Evolutionary conservation across 2,113 vertebrate species (phyloP).

Genomic region (Eulemur rufifrons): DNA sequence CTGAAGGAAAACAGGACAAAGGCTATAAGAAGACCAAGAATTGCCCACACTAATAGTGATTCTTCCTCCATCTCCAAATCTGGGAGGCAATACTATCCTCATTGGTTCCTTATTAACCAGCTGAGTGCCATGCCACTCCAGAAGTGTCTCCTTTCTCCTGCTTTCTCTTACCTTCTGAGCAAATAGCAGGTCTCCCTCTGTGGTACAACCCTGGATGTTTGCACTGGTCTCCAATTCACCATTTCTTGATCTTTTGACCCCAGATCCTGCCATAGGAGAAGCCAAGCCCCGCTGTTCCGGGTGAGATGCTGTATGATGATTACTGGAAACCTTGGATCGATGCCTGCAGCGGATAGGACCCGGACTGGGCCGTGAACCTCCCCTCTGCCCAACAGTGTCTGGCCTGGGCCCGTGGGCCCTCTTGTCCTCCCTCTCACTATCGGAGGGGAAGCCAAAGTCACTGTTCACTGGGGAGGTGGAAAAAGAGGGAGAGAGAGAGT

Average conservation of each 20-base stretch:
- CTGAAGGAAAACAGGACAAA: constrained; percentile 77
- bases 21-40: neutral
- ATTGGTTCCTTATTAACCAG: neutral
- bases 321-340: constrained; percentile 45
- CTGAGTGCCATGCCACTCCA: neutral
- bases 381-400: constrained; percentile 44
- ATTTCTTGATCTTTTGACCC: constrained; percentile 67
- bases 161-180: constrained; percentile 90
- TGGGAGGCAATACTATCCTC: neutral
- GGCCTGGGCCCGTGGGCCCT: neutral
- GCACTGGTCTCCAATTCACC: constrained; percentile 27
- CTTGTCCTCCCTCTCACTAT: constrained; percentile 66
- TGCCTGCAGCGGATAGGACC: constrained; percentile 65
- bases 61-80: neutral
- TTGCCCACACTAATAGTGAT: neutral
- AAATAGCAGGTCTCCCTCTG: constrained; percentile 90
- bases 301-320: constrained; percentile 11
- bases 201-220: constrained; percentile 45
- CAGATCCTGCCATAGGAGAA: neutral
- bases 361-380: neutral
- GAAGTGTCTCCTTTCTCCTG: rapidly evolving
- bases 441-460: constrained; percentile 86
- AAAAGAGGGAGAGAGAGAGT: constrained; percentile 57
- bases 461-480: constrained; percentile 72
- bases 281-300: neutral